These are phyloP conservation scores for Sebastes cheni DNA, from an alignment of 2,797 vertebrate species.

Conservation along the genomic window DNA sequence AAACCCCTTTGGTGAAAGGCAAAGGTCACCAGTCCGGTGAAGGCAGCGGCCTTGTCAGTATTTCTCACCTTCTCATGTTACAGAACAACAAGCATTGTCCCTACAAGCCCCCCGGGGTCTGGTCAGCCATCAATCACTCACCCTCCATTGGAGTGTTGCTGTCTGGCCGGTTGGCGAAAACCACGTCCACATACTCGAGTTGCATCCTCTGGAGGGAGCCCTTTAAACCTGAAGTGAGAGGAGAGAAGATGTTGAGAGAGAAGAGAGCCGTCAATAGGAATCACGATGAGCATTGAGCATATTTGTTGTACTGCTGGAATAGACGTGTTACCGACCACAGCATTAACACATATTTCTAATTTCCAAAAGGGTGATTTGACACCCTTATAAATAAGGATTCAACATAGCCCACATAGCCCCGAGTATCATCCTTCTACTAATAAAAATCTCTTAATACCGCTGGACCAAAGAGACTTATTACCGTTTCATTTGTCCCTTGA, in stretches of 20 bases:
- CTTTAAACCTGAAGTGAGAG: slow-evolving; percentile 85
- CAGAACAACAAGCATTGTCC: slow-evolving; percentile 56
- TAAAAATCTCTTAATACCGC: slow-evolving; percentile 11
- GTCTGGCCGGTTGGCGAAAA: slow-evolving; percentile 97
- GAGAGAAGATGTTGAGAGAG: background rate
- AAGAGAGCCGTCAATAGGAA: background rate
- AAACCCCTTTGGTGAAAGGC: slow-evolving; percentile 33
- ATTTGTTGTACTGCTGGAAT: background rate
- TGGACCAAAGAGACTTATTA: slow-evolving; percentile 15
- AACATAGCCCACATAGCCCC: background rate
- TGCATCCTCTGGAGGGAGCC: slow-evolving; percentile 97
- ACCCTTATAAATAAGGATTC: background rate
- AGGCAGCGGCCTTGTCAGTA: slow-evolving; percentile 22
- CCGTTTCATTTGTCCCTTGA: background rate
- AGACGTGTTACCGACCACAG: background rate
- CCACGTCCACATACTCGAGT: slow-evolving; percentile 97
- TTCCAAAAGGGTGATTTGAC: background rate
- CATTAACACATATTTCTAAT: background rate
- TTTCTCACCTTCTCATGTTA: slow-evolving; percentile 66
- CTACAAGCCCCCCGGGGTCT: background rate
- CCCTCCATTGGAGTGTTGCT: slow-evolving; percentile 99
- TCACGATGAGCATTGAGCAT: background rate
- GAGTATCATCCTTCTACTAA: background rate
- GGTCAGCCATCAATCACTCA: slow-evolving; percentile 72
- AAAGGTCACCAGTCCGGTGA: slow-evolving; percentile 25